phyloP scores from a whole-genome alignment of 2,113 vertebrate species.

The Sitta europaea region DNA sequence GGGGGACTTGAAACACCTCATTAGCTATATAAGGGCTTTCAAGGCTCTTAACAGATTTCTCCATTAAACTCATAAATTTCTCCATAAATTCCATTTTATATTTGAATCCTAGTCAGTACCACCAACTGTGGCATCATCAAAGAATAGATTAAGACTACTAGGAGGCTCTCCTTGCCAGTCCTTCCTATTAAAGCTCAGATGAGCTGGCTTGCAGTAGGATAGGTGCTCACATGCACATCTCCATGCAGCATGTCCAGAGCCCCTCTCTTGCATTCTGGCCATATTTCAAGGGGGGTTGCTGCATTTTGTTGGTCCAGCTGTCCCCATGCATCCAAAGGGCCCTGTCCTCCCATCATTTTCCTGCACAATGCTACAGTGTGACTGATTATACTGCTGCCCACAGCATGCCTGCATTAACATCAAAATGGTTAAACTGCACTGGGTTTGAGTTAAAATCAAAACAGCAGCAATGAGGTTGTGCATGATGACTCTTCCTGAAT shows the following conservation, averaged over 20 bases:
- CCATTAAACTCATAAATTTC: slow-evolving; percentile 62
- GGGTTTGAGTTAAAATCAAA: not conserved
- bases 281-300: not conserved
- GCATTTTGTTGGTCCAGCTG: not conserved
- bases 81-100: slow-evolving; percentile 60
- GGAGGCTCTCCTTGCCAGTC: not conserved
- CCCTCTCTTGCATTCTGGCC: not conserved
- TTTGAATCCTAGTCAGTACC: slow-evolving; percentile 46
- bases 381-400: not conserved
- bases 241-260: not conserved
- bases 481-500: rapidly evolving
- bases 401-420: not conserved
- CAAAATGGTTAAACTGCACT: not conserved
- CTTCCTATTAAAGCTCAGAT: not conserved
- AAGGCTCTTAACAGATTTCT: slow-evolving; percentile 56
- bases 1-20: slow-evolving; percentile 63
- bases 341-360: not conserved
- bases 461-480: not conserved
- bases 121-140: slow-evolving; percentile 47
- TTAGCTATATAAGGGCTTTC: slow-evolving; percentile 64
- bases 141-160: slow-evolving; percentile 28
- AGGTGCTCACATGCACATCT: not conserved
- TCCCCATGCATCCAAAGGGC: rapidly evolving
- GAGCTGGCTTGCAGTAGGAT: not conserved
- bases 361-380: not conserved